These are phyloP conservation scores for Odocoileus virginianus DNA, from an alignment of 2,113 vertebrate genomes.

Conservation along the genomic window DNA sequence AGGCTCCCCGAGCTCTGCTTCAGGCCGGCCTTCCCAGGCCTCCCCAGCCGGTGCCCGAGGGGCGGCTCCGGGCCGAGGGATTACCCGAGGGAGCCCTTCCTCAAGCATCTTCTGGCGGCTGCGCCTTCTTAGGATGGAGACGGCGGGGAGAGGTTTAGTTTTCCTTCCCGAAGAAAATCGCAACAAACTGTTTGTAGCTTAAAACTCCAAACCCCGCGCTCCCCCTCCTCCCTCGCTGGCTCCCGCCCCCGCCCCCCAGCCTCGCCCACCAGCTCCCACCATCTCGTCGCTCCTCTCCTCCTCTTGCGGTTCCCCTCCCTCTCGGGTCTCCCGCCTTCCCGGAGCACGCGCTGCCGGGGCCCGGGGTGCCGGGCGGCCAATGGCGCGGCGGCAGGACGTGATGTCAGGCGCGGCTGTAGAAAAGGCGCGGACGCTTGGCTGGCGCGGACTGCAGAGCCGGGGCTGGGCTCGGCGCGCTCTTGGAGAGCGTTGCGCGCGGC, in stretches of 20 bases:
- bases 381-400: slow-evolving; percentile 87
- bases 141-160: slow-evolving; percentile 46
- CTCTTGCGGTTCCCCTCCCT: slow-evolving; percentile 64
- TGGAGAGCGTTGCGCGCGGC: slow-evolving; percentile 84
- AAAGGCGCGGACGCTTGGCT: slow-evolving; percentile 93
- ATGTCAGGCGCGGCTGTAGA: slow-evolving; percentile 93
- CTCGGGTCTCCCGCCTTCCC: slow-evolving; percentile 69
- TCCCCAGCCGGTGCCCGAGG: background rate
- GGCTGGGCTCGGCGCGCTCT: slow-evolving; percentile 79
- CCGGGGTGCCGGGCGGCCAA: slow-evolving; percentile 85
- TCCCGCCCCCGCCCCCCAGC: slow-evolving; percentile 40
- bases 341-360: slow-evolving; percentile 81
- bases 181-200: slow-evolving; percentile 62
- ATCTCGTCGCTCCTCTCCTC: slow-evolving; percentile 9
- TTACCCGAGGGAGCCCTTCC: background rate
- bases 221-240: slow-evolving; percentile 31
- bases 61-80: background rate
- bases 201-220: slow-evolving; percentile 60
- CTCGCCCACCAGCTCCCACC: slow-evolving; percentile 71
- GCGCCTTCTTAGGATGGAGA: slow-evolving; percentile 23
- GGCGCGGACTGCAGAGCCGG: slow-evolving; percentile 86
- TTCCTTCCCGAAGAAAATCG: slow-evolving; percentile 49
- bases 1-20: background rate
- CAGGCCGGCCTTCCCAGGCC: background rate
- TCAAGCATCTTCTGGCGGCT: slow-evolving; percentile 36